Conservation (phyloP, 2,888 invertebrate genomes). For the Torymus tubicola region DNA sequence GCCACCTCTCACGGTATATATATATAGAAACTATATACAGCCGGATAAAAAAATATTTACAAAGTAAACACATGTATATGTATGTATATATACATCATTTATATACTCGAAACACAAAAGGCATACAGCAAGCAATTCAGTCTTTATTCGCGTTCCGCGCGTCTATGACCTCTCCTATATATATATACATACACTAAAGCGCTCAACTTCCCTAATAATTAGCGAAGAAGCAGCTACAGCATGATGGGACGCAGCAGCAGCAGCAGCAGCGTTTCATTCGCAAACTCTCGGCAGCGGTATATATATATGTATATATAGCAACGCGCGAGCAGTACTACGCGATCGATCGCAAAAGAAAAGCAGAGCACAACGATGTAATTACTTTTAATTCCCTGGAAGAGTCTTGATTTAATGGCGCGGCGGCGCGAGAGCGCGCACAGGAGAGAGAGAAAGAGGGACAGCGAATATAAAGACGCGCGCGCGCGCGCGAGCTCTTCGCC, state of each 20-base stretch:
- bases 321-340: not conserved
- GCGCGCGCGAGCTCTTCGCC: constrained; percentile 56
- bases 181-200: not conserved
- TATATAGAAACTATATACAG: too few relatives aligned
- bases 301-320: too few relatives aligned
- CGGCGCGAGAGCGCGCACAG: constrained; percentile 44
- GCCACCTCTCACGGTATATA: too few relatives aligned
- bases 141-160: too few relatives aligned
- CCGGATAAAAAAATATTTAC: too few relatives aligned
- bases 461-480: constrained; percentile 54
- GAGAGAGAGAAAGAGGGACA: constrained; percentile 28
- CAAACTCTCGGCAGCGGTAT: too few relatives aligned
- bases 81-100: too few relatives aligned
- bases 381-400: constrained; percentile 64
- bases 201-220: constrained; percentile 31
- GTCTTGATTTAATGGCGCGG: constrained; percentile 63
- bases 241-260: not conserved
- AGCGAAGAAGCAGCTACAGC: constrained; percentile 23
- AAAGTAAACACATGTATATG: too few relatives aligned
- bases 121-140: too few relatives aligned
- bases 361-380: constrained; percentile 63
- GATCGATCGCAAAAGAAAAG: constrained; percentile 62
- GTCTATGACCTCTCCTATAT: too few relatives aligned
- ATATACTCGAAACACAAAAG: too few relatives aligned
- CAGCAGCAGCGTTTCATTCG: too few relatives aligned